Evolutionary conservation across 2,113 vertebrate genomes (phyloP).

Genomic region (Dolichallabes microphthalmus): DNA sequence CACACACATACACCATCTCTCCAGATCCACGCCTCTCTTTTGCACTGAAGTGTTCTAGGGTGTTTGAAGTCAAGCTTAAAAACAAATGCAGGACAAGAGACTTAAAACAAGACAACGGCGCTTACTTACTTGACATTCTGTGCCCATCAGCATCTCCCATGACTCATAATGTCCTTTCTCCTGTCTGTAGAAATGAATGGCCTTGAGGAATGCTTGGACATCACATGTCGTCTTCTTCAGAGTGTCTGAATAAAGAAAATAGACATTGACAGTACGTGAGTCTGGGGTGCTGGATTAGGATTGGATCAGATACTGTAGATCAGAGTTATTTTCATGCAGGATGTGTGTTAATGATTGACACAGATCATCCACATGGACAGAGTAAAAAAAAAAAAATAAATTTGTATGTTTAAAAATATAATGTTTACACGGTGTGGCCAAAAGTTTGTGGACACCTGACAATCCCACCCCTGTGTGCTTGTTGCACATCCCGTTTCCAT

Average conservation of each 20-base stretch:
- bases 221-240: constrained; percentile 78
- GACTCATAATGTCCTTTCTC: constrained; percentile 86
- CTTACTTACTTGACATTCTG: constrained; percentile 79
- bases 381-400: background rate
- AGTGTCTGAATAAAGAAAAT: constrained; percentile 70
- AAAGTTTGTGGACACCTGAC: background rate
- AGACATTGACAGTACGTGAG: background rate
- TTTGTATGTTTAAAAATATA: background rate
- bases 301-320: background rate
- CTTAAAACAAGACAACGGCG: background rate
- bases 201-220: constrained; percentile 78
- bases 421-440: background rate
- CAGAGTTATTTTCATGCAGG: background rate
- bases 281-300: background rate
- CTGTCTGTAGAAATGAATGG: constrained; percentile 84
- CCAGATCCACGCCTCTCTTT: too few relatives aligned
- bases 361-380: too few relatives aligned
- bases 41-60: background rate
- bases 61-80: background rate
- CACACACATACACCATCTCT: background rate
- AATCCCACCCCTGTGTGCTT: background rate
- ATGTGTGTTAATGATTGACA: background rate
- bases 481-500: too few relatives aligned
- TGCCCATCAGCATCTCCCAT: constrained; percentile 82
- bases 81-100: background rate